phyloP scores from a whole-genome alignment of 2,113 vertebrate species.

The Ursus arctos region DNA sequence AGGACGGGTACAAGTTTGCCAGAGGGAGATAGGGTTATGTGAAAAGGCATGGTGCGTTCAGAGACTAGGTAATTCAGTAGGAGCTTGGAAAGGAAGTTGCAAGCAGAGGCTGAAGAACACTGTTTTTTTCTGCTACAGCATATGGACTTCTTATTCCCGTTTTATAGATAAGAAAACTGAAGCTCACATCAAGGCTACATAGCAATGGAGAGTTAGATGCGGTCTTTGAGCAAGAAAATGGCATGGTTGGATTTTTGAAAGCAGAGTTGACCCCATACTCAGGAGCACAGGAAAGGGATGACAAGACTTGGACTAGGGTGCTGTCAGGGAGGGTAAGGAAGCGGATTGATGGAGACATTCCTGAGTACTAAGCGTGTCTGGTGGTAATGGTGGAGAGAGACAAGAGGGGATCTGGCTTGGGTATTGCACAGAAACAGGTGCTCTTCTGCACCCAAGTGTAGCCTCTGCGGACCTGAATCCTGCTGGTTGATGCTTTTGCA shows the following conservation, averaged over 20 bases:
- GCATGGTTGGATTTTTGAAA: neutral
- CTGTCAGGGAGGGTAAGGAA: neutral
- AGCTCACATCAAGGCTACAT: neutral
- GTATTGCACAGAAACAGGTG: neutral
- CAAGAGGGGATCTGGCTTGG: neutral
- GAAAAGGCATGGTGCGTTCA: neutral
- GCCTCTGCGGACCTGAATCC: neutral
- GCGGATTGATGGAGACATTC: neutral
- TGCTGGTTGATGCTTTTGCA: fast-evolving
- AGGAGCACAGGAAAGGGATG: neutral
- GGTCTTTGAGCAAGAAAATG: neutral
- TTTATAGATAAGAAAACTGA: neutral
- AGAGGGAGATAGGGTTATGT: neutral
- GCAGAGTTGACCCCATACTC: neutral
- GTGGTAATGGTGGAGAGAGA: neutral
- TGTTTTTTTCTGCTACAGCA: neutral
- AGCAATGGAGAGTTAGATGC: neutral
- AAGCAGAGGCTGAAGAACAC: neutral
- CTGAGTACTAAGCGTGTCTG: neutral
- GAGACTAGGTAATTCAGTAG: neutral
- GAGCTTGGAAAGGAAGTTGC: neutral
- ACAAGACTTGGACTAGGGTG: neutral
- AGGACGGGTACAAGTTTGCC: neutral
- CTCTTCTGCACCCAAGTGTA: neutral
- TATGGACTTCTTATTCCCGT: neutral